phyloP scores from a whole-genome alignment of 2,888 invertebrate genomes.

The Pristionchus arcanus region DNA sequence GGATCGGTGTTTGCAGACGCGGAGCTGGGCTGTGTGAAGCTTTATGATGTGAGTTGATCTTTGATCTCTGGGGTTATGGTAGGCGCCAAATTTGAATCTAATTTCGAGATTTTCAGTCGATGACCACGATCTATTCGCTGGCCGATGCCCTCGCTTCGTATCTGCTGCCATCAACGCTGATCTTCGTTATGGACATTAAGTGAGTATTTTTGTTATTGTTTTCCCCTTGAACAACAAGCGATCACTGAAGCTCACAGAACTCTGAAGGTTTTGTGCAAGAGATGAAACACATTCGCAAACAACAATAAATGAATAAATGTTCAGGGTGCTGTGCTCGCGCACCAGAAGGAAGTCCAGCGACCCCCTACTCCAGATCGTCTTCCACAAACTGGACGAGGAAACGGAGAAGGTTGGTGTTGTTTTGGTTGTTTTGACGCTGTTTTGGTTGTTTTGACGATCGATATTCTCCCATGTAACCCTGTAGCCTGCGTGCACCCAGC shows the following conservation, averaged over 20 bases:
- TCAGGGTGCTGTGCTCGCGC: slow-evolving; percentile 70
- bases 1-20: slow-evolving; percentile 58
- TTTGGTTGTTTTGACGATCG: neutral
- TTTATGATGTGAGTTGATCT: slow-evolving; percentile 63
- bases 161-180: slow-evolving; percentile 64
- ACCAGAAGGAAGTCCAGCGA: slow-evolving; percentile 63
- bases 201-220: slow-evolving; percentile 53
- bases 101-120: slow-evolving; percentile 56
- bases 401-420: slow-evolving; percentile 64
- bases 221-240: too few relatives aligned
- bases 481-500: neutral
- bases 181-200: slow-evolving; percentile 57
- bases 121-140: slow-evolving; percentile 58
- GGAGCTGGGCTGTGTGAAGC: slow-evolving; percentile 58
- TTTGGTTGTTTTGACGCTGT: neutral
- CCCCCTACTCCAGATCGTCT: slow-evolving; percentile 74
- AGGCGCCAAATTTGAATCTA: neutral
- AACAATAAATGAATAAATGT: neutral
- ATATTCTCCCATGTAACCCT: neutral
- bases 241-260: neutral
- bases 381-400: slow-evolving; percentile 72
- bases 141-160: slow-evolving; percentile 69
- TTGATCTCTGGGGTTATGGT: neutral
- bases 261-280: too few relatives aligned
- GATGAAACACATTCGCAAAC: neutral